A percentile compares a stretch with the other conserved stretches of the same genome.
These are phyloP conservation scores for Microcaecilia unicolor DNA, from an alignment of 2,797 vertebrate genomes.

Conservation along the genomic window DNA sequence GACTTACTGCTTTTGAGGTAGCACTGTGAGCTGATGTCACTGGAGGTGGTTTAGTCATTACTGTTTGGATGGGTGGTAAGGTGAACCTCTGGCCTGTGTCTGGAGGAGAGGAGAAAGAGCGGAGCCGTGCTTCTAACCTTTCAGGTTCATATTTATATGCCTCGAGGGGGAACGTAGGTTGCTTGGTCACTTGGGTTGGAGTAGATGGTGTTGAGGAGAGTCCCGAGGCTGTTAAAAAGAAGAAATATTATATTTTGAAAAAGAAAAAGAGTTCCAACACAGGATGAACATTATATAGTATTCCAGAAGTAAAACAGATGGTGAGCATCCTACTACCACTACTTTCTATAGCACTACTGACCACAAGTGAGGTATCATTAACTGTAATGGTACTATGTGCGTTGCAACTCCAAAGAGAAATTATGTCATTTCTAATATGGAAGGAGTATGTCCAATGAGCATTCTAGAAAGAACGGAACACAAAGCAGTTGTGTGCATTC, in stretches of 20 bases:
- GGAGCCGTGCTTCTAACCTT: constrained; percentile 63
- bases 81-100: constrained; percentile 74
- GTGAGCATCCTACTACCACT: neutral
- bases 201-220: constrained; percentile 81
- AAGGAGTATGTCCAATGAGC: too few species aligned
- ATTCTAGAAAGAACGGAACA: too few species aligned
- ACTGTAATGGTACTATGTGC: too few species aligned
- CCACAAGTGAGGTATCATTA: too few species aligned
- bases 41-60: constrained; percentile 59
- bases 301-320: neutral
- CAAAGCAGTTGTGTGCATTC: too few species aligned
- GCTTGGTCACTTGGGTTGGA: constrained; percentile 79
- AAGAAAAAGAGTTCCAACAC: constrained; percentile 6
- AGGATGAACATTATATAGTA: too few species aligned
- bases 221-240: constrained; percentile 65
- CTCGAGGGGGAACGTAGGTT: constrained; percentile 73
- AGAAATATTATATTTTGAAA: neutral
- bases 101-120: constrained; percentile 70
- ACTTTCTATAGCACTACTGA: too few species aligned
- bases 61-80: constrained; percentile 42
- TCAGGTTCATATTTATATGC: constrained; percentile 73
- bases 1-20: constrained; percentile 81
- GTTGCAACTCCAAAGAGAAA: too few species aligned
- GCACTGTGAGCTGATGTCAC: constrained; percentile 54
- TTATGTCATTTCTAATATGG: too few species aligned